phyloP scores from a whole-genome alignment of 2,888 invertebrate genomes.

The Creontiades dilutus region DNA sequence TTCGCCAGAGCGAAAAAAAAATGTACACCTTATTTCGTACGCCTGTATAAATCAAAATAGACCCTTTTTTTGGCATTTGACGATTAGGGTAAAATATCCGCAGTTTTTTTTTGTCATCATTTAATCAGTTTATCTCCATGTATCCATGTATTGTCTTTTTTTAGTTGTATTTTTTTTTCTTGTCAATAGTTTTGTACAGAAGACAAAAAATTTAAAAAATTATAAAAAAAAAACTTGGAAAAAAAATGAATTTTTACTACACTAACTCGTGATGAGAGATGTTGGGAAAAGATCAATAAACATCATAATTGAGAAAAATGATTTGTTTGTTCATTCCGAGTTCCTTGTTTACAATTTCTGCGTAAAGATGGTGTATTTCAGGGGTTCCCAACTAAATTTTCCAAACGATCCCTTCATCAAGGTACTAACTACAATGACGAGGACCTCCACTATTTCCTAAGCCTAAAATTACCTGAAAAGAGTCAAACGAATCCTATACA shows the following conservation, averaged over 20 bases:
- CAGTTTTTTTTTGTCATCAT: background rate
- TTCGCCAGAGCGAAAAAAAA: background rate
- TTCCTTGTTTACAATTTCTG: background rate
- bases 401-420: too few relatives aligned
- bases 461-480: too few relatives aligned
- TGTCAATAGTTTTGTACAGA: conserved; percentile 20
- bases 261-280: conserved; percentile 15
- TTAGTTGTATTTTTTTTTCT: background rate
- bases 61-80: background rate
- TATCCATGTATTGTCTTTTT: background rate
- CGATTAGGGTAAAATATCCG: background rate
- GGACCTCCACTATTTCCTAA: too few relatives aligned
- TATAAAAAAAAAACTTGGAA: background rate
- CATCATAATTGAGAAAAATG: conserved; percentile 3
- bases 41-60: background rate
- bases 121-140: background rate
- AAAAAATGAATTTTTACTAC: background rate
- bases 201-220: background rate
- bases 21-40: conserved; percentile 16
- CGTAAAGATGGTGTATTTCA: too few relatives aligned
- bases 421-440: too few relatives aligned
- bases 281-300: conserved; percentile 31
- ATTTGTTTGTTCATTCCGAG: background rate
- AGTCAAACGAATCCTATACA: too few relatives aligned
- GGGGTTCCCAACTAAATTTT: too few relatives aligned